Conservation (phyloP, 2,888 invertebrate species). For the Trissolcus brochymenae region DNA sequence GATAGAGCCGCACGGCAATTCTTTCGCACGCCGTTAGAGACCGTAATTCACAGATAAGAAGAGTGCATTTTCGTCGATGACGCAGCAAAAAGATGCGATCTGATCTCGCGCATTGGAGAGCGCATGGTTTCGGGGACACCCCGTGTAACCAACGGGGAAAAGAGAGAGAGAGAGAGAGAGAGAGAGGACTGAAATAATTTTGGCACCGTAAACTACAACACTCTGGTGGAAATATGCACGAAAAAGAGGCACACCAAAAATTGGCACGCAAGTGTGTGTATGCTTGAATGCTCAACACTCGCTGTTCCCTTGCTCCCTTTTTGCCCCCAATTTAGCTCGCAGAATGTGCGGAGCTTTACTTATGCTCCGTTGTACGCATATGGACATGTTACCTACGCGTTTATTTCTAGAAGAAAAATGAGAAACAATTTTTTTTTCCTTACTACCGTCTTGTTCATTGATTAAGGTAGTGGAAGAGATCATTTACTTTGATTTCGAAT, state of each 20-base stretch:
- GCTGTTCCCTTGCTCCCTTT: constrained; percentile 13
- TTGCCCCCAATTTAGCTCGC: constrained; percentile 7
- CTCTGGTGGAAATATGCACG: constrained; percentile 52
- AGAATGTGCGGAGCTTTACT: constrained; percentile 10
- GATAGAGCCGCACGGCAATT: constrained; percentile 1
- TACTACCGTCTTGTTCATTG: too few relatives aligned
- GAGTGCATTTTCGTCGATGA: neutral
- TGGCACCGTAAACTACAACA: constrained; percentile 48
- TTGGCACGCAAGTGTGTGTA: constrained; percentile 19
- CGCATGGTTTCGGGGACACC: constrained; percentile 57
- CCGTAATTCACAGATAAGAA: constrained; percentile 47
- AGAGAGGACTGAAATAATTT: constrained; percentile 58
- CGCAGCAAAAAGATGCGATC: constrained; percentile 38
- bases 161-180: too few relatives aligned
- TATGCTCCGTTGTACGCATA: constrained; percentile 8
- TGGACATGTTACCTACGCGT: constrained; percentile 27
- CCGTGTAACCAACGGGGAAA: constrained; percentile 64
- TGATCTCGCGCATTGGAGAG: constrained; percentile 63
- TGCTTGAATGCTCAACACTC: constrained; percentile 34
- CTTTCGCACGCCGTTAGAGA: constrained; percentile 12
- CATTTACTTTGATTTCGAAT: neutral
- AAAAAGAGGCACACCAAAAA: constrained; percentile 8
- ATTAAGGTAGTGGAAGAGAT: too few relatives aligned
- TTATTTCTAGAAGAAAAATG: constrained; percentile 3
- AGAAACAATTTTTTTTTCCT: neutral